These are phyloP conservation scores for Bergia sp. DNA, from an alignment of 92 coral and sea anemone genomes.

Conservation along the genomic window DNA sequence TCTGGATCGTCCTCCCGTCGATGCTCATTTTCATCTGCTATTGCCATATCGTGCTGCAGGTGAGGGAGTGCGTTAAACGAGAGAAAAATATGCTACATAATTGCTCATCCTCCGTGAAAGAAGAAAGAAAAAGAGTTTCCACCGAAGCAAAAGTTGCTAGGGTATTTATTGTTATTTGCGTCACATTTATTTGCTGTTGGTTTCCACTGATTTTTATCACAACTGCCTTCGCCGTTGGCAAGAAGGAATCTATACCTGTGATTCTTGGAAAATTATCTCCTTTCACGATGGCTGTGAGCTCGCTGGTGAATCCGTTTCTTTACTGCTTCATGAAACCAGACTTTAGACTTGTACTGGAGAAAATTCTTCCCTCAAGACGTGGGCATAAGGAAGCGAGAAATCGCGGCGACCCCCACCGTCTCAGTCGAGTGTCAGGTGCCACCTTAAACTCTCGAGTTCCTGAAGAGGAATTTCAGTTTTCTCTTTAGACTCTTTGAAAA, in stretches of 20 bases:
- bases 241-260: slow-evolving; percentile 14
- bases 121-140: slow-evolving; percentile 41
- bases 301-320: slow-evolving; percentile 57
- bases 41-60: slow-evolving; percentile 31
- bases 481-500: neutral
- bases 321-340: slow-evolving; percentile 58
- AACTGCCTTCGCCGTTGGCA: slow-evolving; percentile 53
- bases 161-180: slow-evolving; percentile 40
- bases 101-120: slow-evolving; percentile 9
- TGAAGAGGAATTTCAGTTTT: slow-evolving; percentile 11
- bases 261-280: slow-evolving; percentile 47
- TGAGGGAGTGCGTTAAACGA: slow-evolving; percentile 16
- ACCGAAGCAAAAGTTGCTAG: slow-evolving; percentile 56
- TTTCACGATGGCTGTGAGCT: slow-evolving; percentile 54
- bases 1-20: slow-evolving; percentile 41
- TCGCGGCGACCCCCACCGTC: neutral
- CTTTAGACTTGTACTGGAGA: slow-evolving; percentile 42
- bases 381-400: neutral
- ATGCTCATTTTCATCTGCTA: slow-evolving; percentile 37
- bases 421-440: slow-evolving; percentile 20
- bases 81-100: slow-evolving; percentile 3
- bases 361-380: slow-evolving; percentile 15
- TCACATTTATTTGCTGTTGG: slow-evolving; percentile 61
- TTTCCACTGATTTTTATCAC: slow-evolving; percentile 54
- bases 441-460: slow-evolving; percentile 2